Percentiles rank a stretch among this genome's conserved stretches.
Evolutionary conservation across 2,113 vertebrate genomes (phyloP).

Genomic region (Hepsetus odoe): DNA sequence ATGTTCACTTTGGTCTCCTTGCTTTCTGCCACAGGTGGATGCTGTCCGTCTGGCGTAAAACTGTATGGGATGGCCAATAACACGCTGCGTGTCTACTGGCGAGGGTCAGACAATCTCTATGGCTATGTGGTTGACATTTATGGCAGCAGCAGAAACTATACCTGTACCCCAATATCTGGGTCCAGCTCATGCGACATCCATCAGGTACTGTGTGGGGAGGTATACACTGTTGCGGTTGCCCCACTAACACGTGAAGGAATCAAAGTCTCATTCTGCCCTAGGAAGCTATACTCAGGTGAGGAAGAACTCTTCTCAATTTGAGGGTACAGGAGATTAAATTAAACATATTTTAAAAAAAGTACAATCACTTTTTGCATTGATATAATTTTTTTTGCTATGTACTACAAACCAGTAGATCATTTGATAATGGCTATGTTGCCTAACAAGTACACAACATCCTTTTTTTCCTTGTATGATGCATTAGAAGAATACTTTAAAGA

Average conservation of each 20-base stretch:
- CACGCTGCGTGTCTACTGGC: slow-evolving; percentile 85
- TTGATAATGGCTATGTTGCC: neutral
- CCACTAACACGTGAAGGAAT: slow-evolving; percentile 72
- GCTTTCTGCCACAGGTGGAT: slow-evolving; percentile 76
- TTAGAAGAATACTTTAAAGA: no score
- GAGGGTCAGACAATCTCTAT: slow-evolving; percentile 63
- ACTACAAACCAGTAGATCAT: no score
- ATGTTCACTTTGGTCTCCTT: no score
- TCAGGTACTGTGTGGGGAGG: slow-evolving; percentile 82
- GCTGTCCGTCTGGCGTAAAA: slow-evolving; percentile 87
- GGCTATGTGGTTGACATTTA: slow-evolving; percentile 79
- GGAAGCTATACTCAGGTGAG: slow-evolving; percentile 87
- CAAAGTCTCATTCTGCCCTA: slow-evolving; percentile 83
- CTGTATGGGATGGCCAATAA: slow-evolving; percentile 79
- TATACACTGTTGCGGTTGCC: slow-evolving; percentile 83
- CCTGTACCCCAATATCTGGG: slow-evolving; percentile 72
- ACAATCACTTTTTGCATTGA: no score
- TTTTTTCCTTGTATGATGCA: no score
- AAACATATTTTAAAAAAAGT: no score
- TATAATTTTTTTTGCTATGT: no score
- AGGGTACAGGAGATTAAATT: no score
- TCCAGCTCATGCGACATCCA: slow-evolving; percentile 82
- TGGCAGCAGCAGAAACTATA: slow-evolving; percentile 84
- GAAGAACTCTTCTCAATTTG: no score
- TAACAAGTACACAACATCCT: neutral